Conservation (phyloP, 2,888 invertebrate genomes). For the Andrena praecox region DNA sequence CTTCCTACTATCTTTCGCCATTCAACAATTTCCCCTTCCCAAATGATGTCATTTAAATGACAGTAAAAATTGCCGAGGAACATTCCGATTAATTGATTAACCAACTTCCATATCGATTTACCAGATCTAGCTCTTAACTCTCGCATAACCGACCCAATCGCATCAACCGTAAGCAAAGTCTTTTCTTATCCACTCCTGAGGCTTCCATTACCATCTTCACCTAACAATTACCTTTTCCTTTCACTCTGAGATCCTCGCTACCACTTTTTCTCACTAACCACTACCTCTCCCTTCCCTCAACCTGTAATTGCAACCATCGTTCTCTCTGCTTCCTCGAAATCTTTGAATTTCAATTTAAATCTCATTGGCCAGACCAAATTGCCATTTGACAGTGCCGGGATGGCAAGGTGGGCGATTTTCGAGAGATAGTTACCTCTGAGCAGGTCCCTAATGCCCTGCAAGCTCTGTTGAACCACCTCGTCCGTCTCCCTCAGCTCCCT, state of each 20-base stretch:
- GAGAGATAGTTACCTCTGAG: slow-evolving; percentile 54
- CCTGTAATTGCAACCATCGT: background rate
- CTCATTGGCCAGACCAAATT: background rate
- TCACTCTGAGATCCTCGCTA: too few species aligned
- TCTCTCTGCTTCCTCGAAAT: background rate
- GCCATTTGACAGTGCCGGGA: background rate
- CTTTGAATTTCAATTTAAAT: background rate
- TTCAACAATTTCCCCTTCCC: background rate
- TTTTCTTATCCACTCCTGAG: too few species aligned
- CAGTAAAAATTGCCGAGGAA: background rate
- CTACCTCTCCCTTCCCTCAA: background rate
- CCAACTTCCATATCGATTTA: background rate
- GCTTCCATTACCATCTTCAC: too few species aligned
- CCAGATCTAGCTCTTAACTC: background rate
- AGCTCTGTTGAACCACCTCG: slow-evolving; percentile 87
- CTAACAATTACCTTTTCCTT: too few species aligned
- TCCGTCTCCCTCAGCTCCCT: slow-evolving; percentile 90
- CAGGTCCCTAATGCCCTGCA: slow-evolving; percentile 86
- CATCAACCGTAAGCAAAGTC: background rate
- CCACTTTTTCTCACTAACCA: too few species aligned
- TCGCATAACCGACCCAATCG: background rate
- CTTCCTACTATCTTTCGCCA: background rate
- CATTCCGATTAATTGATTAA: background rate
- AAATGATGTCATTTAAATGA: background rate
- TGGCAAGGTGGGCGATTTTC: background rate